A percentile compares a stretch with the other conserved stretches of the same genome.
These are phyloP conservation scores for Orthosia incerta DNA, from an alignment of 2,888 invertebrate species.

Conservation along the genomic window DNA sequence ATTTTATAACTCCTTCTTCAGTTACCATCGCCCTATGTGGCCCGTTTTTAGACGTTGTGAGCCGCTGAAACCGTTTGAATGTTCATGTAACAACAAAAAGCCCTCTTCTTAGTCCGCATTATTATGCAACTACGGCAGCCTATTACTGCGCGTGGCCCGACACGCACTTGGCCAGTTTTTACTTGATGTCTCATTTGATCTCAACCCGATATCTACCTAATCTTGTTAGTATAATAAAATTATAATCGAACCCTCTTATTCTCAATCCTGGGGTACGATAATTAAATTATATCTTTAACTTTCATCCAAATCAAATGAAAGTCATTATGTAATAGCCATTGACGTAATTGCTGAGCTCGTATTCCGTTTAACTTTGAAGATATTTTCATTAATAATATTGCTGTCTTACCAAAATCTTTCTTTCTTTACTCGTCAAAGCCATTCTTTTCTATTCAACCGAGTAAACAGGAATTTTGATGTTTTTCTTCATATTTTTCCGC, in stretches of 20 bases:
- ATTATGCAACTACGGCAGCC: no score
- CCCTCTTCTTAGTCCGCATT: no score
- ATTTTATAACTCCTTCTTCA: no score
- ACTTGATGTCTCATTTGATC: background rate
- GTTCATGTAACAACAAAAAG: no score
- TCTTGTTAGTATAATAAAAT: background rate
- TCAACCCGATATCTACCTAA: background rate
- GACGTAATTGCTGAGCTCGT: constrained; percentile 21
- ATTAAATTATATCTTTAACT: constrained; percentile 34
- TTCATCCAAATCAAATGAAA: constrained; percentile 30
- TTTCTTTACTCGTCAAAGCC: constrained; percentile 25
- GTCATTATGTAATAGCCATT: constrained; percentile 29
- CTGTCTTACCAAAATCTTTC: background rate
- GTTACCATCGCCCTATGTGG: no score
- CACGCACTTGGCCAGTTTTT: no score
- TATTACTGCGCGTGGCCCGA: no score
- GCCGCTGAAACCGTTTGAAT: no score
- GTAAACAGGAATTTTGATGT: constrained; percentile 58
- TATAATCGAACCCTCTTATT: background rate
- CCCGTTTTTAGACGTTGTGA: no score
- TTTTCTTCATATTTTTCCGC: constrained; percentile 50
- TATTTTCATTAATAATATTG: constrained; percentile 28
- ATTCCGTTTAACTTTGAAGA: background rate
- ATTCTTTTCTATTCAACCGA: constrained; percentile 58
- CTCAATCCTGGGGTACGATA: constrained; percentile 1